Evolutionary conservation across 2,888 invertebrate species (phyloP), one percentile per base, ranked within the genome.

Genomic region (Marronus borbonicus): DNA sequence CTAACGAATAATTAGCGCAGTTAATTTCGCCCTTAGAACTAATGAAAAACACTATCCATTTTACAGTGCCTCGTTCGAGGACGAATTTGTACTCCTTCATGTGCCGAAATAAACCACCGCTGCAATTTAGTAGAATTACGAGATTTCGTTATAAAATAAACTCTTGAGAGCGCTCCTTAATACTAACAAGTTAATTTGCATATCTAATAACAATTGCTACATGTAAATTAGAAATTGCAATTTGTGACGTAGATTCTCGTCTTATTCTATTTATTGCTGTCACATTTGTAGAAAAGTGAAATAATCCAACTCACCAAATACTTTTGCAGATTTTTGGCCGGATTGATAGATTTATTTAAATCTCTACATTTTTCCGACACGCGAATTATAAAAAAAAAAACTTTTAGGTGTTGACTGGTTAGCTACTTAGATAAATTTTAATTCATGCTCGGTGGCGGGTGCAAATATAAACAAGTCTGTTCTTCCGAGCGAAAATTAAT

Each of bases 1-100:
- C 80, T 77, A 75, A 82, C 78, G 81, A 75, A 81, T 80, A 80
- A 79, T 80, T 80, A 80, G 75, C 65, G 70, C 76, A 66, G 77
- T 79, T 79, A 81, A 81, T 81, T 82, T 81, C 44, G 55, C 31
- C 55, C n/a, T 52, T 17, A 17, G 36, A 70, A 70, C 70, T 70
- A 70, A 70, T 52, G 70, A 70, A 70, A 70, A 70, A 70, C 70
- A 70, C 70, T 55, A 55, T 70, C 17, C 36, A 39, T 70, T 70
- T 70, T 36, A 39, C 36, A 28, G 12, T 31, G 31, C 24, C 69
- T 52, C 50, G 69, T 31, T 69, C 31, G 39, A 28, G 52, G 52
- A 52, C 52, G 24, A 69, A 69, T 28, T 69, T 69, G 24, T 65
- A n/a, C 17, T 36, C 65, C 12, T 39, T n/a, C 39, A 17, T 65